These are phyloP conservation scores for Portunus trituberculatus DNA, from an alignment of 1,140 invertebrate species.

Conservation along the genomic window DNA sequence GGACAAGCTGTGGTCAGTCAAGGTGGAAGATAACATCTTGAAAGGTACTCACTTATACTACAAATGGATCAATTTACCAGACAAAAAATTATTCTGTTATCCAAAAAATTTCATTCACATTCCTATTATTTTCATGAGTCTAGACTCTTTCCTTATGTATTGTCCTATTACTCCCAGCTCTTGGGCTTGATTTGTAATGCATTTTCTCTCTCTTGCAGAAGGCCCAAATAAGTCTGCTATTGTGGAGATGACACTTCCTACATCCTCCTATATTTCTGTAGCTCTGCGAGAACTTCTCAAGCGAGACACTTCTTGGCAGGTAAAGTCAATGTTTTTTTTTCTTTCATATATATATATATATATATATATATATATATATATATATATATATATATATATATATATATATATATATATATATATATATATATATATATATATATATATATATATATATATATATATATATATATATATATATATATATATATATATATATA, in stretches of 20 bases:
- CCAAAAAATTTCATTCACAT: too few species aligned
- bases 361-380: conserved; percentile 54
- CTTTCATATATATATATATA: too few species aligned
- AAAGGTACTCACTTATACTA: conserved; percentile 29
- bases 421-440: background rate
- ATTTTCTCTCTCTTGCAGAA: background rate
- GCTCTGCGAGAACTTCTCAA: conserved; percentile 53
- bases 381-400: conserved; percentile 56
- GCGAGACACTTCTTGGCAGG: conserved; percentile 54
- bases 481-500: background rate
- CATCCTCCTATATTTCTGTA: conserved; percentile 57
- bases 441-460: conserved; percentile 30
- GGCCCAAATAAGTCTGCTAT: conserved; percentile 42
- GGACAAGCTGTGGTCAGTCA: conserved; percentile 57
- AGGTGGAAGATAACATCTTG: conserved; percentile 51
- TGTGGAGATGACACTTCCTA: conserved; percentile 57
- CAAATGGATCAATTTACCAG: too few species aligned
- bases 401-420: background rate
- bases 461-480: conserved; percentile 34
- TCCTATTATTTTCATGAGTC: too few species aligned
- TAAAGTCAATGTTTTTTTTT: background rate
- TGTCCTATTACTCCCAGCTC: too few species aligned
- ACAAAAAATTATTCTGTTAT: too few species aligned
- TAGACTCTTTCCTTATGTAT: too few species aligned
- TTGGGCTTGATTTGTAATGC: too few species aligned